phyloP scores from a whole-genome alignment of 2,888 invertebrate genomes.

The Melanostoma scalare region DNA sequence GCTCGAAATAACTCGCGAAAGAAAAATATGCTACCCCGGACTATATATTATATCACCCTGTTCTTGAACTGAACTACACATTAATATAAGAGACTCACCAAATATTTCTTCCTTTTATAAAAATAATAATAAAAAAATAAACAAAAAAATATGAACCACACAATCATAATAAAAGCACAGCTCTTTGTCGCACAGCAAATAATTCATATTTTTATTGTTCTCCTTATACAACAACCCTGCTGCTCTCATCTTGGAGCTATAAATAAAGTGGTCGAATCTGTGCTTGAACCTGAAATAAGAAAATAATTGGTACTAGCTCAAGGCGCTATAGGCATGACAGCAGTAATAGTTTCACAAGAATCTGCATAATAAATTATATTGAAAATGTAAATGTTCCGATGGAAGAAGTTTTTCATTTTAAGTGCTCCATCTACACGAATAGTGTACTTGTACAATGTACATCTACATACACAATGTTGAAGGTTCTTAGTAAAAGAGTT shows the following conservation, averaged over 20 bases:
- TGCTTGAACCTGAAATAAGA: constrained; percentile 1
- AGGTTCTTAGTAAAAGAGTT: too few relatives aligned
- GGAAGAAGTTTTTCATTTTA: too few relatives aligned
- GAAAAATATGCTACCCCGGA: constrained; percentile 16
- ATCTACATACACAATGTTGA: too few relatives aligned
- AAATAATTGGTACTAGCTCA: constrained; percentile 6
- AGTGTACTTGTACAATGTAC: too few relatives aligned
- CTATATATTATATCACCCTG: not conserved
- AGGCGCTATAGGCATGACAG: too few relatives aligned
- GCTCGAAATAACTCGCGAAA: constrained; percentile 22
- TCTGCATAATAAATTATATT: too few relatives aligned
- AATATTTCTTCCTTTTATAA: not conserved
- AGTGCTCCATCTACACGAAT: too few relatives aligned
- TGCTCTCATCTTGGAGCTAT: too few relatives aligned
- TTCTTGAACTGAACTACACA: constrained; percentile 5
- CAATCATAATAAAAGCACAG: not conserved
- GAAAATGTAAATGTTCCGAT: too few relatives aligned
- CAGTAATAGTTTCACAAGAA: too few relatives aligned
- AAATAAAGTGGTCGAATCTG: constrained; percentile 1
- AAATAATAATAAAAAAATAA: constrained; percentile 8
- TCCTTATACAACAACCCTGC: too few relatives aligned
- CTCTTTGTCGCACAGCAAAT: constrained; percentile 24
- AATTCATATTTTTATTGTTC: constrained; percentile 9
- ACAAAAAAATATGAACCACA: not conserved
- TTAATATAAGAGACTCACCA: not conserved